Base-by-base conservation (phyloP, 2,888 invertebrate genomes). In the Drosophila sordidapex region DNA sequence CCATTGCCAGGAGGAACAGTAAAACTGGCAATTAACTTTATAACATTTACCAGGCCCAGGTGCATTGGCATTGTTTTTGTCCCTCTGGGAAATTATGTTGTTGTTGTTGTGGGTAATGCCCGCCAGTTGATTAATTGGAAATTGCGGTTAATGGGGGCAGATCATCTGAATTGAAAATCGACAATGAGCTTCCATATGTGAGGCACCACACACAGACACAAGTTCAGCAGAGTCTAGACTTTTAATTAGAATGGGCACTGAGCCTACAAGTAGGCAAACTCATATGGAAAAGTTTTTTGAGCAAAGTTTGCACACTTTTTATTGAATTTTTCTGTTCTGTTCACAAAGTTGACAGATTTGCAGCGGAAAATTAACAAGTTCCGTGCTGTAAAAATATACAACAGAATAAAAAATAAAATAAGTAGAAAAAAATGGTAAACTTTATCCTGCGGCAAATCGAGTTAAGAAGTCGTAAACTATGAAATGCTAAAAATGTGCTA, bases 361-460 rank as follows among this genome's bases (percentile, higher is more conserved):
- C 87, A 82, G 88, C 88, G 90, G 90, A 87, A 87, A 87, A 87
- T 87, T 87, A 87, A 90, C 88, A 90, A 87, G 86, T 87, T 90
- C 71, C 74, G 69, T 70, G 66, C 60, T 61, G 27, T 51, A 67
- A 67, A 65, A 62, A 58, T 36, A n/a, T 27, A 35, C 27, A 25
- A 18, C 48, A 48, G 40, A 60, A 65, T 53, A 53, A 58, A 38
- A 43, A 43, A 46, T 53, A 56, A 66, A 54, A 60, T 63, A 51
- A 53, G 49, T 33, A 38, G 40, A 40, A 61, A 65, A 57, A 77
- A 66, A 74, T 68, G 67, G 21, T 31, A 85, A 85, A 85, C 87
- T 85, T 85, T 74, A 71, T 87, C 87, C 84, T 73, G 85, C 79
- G 58, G 76, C 76, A 89, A 89, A 82, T 79, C 76, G 78, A 87